phyloP scores from a whole-genome alignment of 2,113 vertebrate genomes.

The Upupa epops region DNA sequence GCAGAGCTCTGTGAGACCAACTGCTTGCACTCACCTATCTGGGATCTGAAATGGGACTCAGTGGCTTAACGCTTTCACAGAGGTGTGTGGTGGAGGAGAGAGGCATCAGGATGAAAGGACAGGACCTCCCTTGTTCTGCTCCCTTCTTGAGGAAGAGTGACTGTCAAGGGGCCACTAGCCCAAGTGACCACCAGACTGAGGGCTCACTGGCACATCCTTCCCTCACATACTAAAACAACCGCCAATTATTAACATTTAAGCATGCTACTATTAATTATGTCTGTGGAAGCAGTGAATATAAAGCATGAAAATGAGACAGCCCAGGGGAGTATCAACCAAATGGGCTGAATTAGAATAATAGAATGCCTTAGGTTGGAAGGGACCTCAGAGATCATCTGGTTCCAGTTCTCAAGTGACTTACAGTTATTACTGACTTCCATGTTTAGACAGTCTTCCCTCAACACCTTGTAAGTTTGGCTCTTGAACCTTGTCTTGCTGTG shows the following conservation, averaged over 20 bases:
- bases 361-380: no score
- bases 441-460: background rate
- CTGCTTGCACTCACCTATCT: fast-evolving
- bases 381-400: no score
- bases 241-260: background rate
- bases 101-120: background rate
- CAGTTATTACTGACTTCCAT: background rate
- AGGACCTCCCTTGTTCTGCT: background rate
- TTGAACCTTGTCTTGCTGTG: background rate
- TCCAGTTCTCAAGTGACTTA: background rate
- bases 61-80: fast-evolving
- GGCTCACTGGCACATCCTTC: background rate
- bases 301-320: background rate
- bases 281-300: background rate
- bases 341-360: background rate
- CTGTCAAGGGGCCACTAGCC: background rate
- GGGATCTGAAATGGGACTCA: fast-evolving
- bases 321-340: background rate
- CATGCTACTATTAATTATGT: background rate
- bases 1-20: fast-evolving
- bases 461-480: background rate
- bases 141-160: background rate
- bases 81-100: no score
- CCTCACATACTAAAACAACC: background rate
- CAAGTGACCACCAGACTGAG: background rate